Base-by-base conservation (phyloP, 2,888 invertebrate genomes). In the Athalia rosae region DNA sequence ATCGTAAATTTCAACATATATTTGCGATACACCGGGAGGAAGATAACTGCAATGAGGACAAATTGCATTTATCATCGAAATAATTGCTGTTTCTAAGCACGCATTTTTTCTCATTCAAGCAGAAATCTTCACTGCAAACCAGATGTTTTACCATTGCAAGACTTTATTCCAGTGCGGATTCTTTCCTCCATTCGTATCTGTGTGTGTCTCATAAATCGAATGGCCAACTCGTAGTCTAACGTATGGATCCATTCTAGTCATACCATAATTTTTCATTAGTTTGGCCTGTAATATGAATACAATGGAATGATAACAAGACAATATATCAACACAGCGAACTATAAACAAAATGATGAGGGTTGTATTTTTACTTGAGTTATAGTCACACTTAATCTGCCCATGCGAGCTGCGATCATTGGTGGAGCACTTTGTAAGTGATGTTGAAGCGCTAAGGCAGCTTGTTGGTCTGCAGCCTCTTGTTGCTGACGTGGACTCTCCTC, bases 151-250 rank as follows among this genome's bases (percentile, higher is more conserved):
- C 96, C 96, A 96, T 87, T 97, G 96, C 83, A 99, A 95, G 76
- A 96, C 95, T 92, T 98, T 97, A 90, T 98, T 98, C 99, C 99
- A 99, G 80, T 95, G 92, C 4, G 99, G 99, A 85, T 95, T 97
- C 90, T 98, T 98, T 43, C 97, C 97, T 50, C 98, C 99, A 91
- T 97, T 98, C 79, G 96, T 94, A 88, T 96, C 97, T 0, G 98
- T 98, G 85, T 97, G 97, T 0, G 98, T 99, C 91, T 99, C 99
- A 90, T 98, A 98, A 78, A 98, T 95, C 84, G 95, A 95, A 90
- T 98, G 98, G 0, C 98, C 99, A 43, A 99, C 95, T 81, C 98
- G 93, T 77, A 99, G 90, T 78, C 99, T 93, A 50, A 97, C 97
- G 89, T 99, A 99, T 0, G 98, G 98, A 90, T 99, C 98, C 98